A percentile compares a stretch with the other conserved stretches of the same genome.
phyloP scores from a whole-genome alignment of 2,888 invertebrate genomes.

The Gymnoscelis rufifasciata region DNA sequence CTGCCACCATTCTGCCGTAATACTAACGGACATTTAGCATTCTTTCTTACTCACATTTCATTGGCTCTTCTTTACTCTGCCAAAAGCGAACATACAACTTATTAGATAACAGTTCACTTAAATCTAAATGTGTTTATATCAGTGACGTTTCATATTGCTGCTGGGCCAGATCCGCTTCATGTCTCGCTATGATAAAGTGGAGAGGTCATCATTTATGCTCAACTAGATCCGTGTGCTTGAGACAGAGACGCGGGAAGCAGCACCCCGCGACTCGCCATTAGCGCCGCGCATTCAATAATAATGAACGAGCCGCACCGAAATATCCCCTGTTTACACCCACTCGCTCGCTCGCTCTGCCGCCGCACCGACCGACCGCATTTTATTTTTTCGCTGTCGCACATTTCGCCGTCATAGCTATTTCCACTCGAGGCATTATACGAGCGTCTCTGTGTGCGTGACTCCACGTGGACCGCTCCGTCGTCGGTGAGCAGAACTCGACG shows the following conservation, averaged over 20 bases:
- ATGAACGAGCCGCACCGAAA: conserved; percentile 77
- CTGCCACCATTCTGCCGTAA: conserved; percentile 26
- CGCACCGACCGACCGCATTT: conserved; percentile 78
- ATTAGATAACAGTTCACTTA: not conserved
- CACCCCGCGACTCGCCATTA: conserved; percentile 58
- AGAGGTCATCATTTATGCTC: conserved; percentile 30
- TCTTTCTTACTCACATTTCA: conserved; percentile 9
- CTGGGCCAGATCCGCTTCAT: not conserved
- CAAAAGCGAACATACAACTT: not conserved
- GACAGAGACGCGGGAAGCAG: conserved; percentile 34
- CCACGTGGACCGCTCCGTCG: conserved; percentile 75
- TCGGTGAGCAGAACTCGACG: conserved; percentile 64
- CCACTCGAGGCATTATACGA: conserved; percentile 78
- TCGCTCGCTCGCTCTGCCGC: conserved; percentile 64
- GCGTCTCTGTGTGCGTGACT: conserved; percentile 66
- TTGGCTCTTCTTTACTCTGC: not conserved
- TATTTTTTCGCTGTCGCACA: conserved; percentile 80
- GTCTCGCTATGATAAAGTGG: conserved; percentile 14
- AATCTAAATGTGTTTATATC: not conserved
- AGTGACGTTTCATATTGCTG: not conserved
- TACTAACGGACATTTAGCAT: conserved; percentile 12
- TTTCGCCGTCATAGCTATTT: conserved; percentile 80
- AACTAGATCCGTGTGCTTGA: conserved; percentile 28
- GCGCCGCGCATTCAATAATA: conserved; percentile 77
- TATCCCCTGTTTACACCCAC: conserved; percentile 79